Percentiles rank a stretch among this genome's conserved stretches.
These are phyloP conservation scores for Apis florea DNA, from an alignment of 1,140 invertebrate genomes.

Conservation along the genomic window DNA sequence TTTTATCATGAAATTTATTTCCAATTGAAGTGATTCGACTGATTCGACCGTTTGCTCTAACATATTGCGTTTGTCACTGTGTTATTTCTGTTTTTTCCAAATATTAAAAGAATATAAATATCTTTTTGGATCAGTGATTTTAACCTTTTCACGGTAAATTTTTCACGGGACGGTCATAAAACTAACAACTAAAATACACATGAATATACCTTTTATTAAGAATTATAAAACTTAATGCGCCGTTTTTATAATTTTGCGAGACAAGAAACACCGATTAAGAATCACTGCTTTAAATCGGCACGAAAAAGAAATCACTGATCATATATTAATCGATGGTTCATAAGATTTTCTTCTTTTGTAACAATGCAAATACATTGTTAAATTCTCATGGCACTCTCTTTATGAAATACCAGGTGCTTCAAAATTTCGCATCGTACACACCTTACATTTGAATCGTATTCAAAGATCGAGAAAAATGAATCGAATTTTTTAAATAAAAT, in stretches of 20 bases:
- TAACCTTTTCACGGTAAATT: no score
- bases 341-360: not conserved
- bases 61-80: not conserved
- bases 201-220: no score
- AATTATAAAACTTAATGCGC: no score
- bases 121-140: no score
- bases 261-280: no score
- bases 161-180: no score
- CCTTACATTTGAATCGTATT: not conserved
- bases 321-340: no score
- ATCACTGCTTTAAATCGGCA: no score
- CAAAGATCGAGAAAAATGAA: not conserved
- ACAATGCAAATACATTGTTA: not conserved
- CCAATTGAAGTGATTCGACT: not conserved
- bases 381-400: not conserved
- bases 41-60: not conserved
- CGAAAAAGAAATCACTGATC: no score
- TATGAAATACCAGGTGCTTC: not conserved
- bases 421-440: not conserved
- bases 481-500: not conserved
- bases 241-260: no score
- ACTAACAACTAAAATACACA: no score
- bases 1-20: not conserved
- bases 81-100: not conserved
- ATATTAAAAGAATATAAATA: no score